Base-by-base conservation (phyloP, 2,888 invertebrate genomes). In the Volucella zonaria region DNA sequence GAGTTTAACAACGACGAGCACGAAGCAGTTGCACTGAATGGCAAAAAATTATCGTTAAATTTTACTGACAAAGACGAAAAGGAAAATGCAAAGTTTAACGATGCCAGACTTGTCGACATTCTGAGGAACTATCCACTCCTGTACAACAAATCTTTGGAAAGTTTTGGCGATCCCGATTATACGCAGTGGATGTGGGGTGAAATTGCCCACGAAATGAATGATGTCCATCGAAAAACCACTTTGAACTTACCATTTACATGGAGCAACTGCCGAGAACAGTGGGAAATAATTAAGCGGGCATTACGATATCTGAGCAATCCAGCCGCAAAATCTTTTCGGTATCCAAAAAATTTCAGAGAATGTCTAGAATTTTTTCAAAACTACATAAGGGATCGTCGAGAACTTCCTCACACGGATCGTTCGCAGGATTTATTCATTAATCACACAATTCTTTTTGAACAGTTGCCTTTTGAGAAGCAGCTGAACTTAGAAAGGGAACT, bases 181-280 rank as follows among this genome's bases (percentile, higher is more conserved):
- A 76, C 75, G 0, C 75, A 83, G 56, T 83, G 83, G 83, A 83
- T 83, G 83, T 83, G 83, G 83, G 83, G 83, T 1, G 83, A 83
- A 38, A 71, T 83, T 18, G 83, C 83, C 1, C 79, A 59, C 11
- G 83, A 83, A 67, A 83, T 83, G 83, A 83, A 83, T 15, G 83
- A 83, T 8, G 66, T 66, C 0, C 83, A 83, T 38, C 75, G 83
- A 0, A 83, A 83, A 23, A 83, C 83, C 0, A 66, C 80, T 12
- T 45, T 80, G 8, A 79, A 66, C 42, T 71, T 75, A 14, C 83
- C 83, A 8, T 83, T 83, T 12, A 80, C 68, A 56, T 79, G 80
- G 75, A 56, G 59, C 0, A 52, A 75, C 9, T 80, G 80, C 10
- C 64, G 80, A 3, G 78, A 75, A 40, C 83, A 83, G 15, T 83